Evolutionary conservation across 2,113 vertebrate species (phyloP), one percentile per base, ranked within the genome.

Genomic region (Eurypyga helias): DNA sequence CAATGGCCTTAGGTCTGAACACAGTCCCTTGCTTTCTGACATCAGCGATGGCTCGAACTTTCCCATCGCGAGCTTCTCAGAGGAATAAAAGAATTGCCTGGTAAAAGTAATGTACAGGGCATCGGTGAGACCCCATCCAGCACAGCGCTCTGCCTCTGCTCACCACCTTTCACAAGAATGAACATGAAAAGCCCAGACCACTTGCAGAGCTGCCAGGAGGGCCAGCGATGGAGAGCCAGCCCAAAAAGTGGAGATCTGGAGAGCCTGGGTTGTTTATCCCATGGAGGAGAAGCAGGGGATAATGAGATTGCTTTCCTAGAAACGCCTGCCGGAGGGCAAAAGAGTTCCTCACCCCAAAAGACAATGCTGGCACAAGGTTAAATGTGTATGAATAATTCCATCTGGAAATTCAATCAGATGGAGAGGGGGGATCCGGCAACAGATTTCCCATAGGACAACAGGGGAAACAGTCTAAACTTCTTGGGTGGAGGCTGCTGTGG

Each of bases 291-390:
- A 36, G 54, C 60, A 54, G 58, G 33, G 10, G 46, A 17, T 4
- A 23, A 49, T 46, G 25, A 0, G 1, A 36, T 18, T 26, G 29
- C 34, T 82, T 97, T 94, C 77, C 72, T 92, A 81, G 93, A 94
- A 95, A 77, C 1, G 34, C 16, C 20, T 87, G 80, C 72, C 0
- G 0, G 46, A 85, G 69, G 76, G 80, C 43, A 89, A 60, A 81
- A 12, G 10, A 75, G 33, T 9, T 87, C 36, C 43, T 91, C 43
- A 60, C 34, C 87, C 91, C 78, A 61, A 80, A 97, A 95, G 61
- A 87, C 89, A 95, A 80, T 83, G 73, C 73, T 85, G 91, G 84
- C 84, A 90, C 45, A n/a, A 64, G 16, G 83, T 54, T 76, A 83
- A 94, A 83, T 33, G 62, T 6, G 36, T 67, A 43, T 58, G 75